Conservation (phyloP, 2,113 vertebrate genomes). For the Dicerorhinus sumatrensis region DNA sequence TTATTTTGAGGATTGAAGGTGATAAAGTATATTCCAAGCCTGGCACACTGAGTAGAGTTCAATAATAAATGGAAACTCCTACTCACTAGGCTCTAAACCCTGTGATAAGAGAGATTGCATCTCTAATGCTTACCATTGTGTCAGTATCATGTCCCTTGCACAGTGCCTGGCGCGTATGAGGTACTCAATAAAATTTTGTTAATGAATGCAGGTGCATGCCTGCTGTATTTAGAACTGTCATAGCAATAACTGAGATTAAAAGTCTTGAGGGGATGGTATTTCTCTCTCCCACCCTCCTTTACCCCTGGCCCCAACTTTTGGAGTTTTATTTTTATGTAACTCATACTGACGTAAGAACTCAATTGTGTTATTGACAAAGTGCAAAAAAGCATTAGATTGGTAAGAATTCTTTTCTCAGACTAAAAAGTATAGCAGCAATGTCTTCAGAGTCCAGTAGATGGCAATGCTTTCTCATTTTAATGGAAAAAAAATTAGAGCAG, state of each 20-base stretch:
- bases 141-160: background rate
- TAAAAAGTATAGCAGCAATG: constrained; percentile 30
- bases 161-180: background rate
- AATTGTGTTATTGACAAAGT: background rate
- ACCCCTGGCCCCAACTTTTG: background rate
- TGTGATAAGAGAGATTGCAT: background rate
- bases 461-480: constrained; percentile 64
- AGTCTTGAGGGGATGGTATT: background rate
- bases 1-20: background rate
- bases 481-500: background rate
- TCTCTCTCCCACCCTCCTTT: background rate
- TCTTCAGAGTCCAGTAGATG: constrained; percentile 73
- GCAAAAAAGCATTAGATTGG: background rate
- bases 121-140: background rate
- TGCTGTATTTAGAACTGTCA: background rate
- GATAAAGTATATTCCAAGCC: background rate
- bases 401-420: background rate
- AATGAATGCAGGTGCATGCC: background rate
- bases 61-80: background rate
- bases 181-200: background rate
- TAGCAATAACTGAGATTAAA: background rate
- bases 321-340: constrained; percentile 26
- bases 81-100: background rate
- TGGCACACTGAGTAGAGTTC: background rate
- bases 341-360: background rate